Evolutionary conservation across 2,113 vertebrate species (phyloP).

Genomic region (Prionailurus viverrinus): DNA sequence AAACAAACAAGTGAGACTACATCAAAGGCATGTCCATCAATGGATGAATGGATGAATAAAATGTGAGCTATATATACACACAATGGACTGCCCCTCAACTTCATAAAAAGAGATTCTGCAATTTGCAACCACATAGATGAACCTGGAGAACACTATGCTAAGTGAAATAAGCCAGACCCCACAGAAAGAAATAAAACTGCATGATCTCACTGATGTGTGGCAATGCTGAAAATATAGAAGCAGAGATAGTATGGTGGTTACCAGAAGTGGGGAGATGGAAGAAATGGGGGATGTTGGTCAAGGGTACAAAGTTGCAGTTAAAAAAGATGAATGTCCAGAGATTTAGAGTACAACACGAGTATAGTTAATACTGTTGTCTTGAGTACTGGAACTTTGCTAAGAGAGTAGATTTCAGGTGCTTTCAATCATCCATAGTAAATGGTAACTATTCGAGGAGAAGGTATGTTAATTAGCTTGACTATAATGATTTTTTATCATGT

Average conservation of each 20-base stretch:
- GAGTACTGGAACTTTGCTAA: background rate
- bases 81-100: background rate
- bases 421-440: background rate
- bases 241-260: background rate
- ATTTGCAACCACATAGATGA: background rate
- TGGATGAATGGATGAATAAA: background rate
- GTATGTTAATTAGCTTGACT: background rate
- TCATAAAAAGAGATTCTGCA: background rate
- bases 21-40: background rate
- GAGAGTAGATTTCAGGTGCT: background rate
- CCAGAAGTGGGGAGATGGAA: background rate
- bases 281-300: background rate
- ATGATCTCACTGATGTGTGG: background rate
- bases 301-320: background rate
- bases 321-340: background rate
- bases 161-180: background rate
- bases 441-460: background rate
- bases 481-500: background rate
- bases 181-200: background rate
- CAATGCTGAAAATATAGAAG: background rate
- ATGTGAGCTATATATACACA: background rate
- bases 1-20: background rate
- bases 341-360: background rate
- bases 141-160: background rate
- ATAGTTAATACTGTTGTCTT: background rate